Conservation (phyloP, 2,888 invertebrate genomes). For the Drosophila neotestacea region DNA sequence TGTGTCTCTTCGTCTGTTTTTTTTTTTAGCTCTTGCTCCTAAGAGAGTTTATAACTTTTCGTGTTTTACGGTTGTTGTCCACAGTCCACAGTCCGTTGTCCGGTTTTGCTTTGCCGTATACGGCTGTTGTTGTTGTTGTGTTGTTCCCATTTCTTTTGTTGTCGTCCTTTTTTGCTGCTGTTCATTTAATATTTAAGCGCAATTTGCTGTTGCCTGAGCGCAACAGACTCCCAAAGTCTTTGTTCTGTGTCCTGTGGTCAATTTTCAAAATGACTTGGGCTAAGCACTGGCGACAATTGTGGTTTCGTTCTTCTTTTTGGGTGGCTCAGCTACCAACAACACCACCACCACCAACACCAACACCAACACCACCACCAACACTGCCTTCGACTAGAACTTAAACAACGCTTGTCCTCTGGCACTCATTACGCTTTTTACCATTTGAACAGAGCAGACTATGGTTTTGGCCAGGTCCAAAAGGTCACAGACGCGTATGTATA, state of each 20-base stretch:
- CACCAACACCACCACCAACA: background rate
- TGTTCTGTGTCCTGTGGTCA: conserved; percentile 72
- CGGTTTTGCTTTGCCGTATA: conserved; percentile 54
- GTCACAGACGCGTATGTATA: conserved; percentile 65
- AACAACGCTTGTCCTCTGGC: conserved; percentile 75
- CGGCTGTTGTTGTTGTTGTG: conserved; percentile 23
- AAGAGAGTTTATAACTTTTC: conserved; percentile 79
- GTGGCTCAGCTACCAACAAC: conserved; percentile 3
- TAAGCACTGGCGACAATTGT: conserved; percentile 79
- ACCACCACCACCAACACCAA: no score
- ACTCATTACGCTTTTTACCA: conserved; percentile 76
- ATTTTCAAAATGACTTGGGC: conserved; percentile 79
- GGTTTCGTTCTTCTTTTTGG: conserved; percentile 39
- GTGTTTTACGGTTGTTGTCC: conserved; percentile 77
- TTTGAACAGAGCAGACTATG: conserved; percentile 23
- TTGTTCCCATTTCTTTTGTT: conserved; percentile 27
- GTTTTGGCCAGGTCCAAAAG: conserved; percentile 41
- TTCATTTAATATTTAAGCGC: conserved; percentile 83
- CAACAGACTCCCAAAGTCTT: conserved; percentile 40
- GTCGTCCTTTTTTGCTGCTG: conserved; percentile 45
- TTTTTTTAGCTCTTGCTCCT: conserved; percentile 40
- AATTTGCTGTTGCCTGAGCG: conserved; percentile 69
- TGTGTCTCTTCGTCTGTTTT: conserved; percentile 34
- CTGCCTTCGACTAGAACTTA: conserved; percentile 35
- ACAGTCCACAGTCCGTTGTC: conserved; percentile 35